Base-by-base conservation (phyloP, 2,113 vertebrate genomes). In the Hippocampus barbouri region DNA sequence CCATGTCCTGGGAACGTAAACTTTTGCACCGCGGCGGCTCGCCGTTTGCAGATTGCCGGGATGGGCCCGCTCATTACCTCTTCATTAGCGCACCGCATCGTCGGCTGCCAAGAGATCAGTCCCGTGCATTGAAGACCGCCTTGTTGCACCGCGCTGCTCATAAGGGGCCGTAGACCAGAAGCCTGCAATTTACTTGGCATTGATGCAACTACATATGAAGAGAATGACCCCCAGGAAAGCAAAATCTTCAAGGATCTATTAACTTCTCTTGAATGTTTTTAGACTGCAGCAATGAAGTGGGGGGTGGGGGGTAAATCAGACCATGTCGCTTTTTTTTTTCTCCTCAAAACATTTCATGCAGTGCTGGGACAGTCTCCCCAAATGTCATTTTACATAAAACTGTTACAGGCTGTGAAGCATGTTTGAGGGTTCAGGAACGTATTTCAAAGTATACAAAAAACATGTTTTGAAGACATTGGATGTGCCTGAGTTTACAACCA, bases 1-100 rank as follows among this genome's bases (percentile, higher is more conserved):
- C 83, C 83, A 85, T 87, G 89, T 91, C 91, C 89, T 92, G 91
- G 91, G 92, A 93, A 92, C 89, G 73, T 92, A 90, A 94, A 92
- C 91, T 93, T 92, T 93, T 92, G 91, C 92, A 91, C 92, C 77
- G 77, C 86, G 86, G 86, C 83, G 14, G 59, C 85, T 89, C 87
- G 64, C 53, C 21, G 53, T 23, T 68, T 83, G 81, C 86, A 85
- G 88, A 90, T 88, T 82, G 78, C 82, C 66, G 80, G 79, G 84
- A 87, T 88, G 85, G 67, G 78, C 82, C 79, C 79, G 82, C 87
- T 90, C 85, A 86, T 91, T 90, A 91, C 86, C 88, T 89, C 87
- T 90, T 92, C 80, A 90, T 91, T 89, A 89, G 82, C 69, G 79
- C 65, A 68, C 81, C 78, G 75, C 78, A 83, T 86, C 74, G 64